Evolutionary conservation across 2,797 vertebrate genomes (phyloP), one percentile per base, ranked within the genome.

Genomic region (Merluccius polli): DNA sequence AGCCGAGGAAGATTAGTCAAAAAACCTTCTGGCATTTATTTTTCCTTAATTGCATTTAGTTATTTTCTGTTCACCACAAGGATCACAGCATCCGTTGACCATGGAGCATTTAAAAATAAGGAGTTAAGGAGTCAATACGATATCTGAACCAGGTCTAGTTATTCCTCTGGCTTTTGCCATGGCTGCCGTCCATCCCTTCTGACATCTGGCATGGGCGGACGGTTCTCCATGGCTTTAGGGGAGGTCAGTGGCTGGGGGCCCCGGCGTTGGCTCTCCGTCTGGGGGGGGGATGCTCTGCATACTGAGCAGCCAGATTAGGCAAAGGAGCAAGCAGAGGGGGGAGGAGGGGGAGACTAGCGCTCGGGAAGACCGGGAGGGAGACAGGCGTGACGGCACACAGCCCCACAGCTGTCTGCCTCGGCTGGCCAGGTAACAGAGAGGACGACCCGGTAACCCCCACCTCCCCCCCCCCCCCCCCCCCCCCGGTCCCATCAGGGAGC

Each of bases 271-370:
- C 85, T 21, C 48, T 52, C 21, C 48, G 87, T 86, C 89, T 74
- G 84, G 80, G 79, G 87, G 86, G 86, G 87, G 84, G 82, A 81
- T 89, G 89, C 88, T 88, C 88, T 90, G 89, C 90, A 91, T 90
- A 87, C 87, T 89, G 88, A 91, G 87, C 86, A 91, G 87, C 82
- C 89, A 90, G 88, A 92, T 93, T 91, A 92, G 86, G 85, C 88
- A 79, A 81, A 91, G 79, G 85, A 87, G 87, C 83, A 78, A 86
- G 86, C 82, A 5, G 18, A 4, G 83, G 87, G 86, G 81, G 83
- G 85, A n/a, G n/a, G n/a, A n/a, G n/a, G n/a, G n/a, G n/a, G n/a
- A n/a, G n/a, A n/a, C n/a, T 87, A 44, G 59, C 77, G 79, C 84
- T 76, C 68, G 38, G 83, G 85, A 85, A 83, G 76, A 78, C 83